Evolutionary conservation across 2,888 invertebrate genomes (phyloP).

Genomic region (Gymnocheta viridis): DNA sequence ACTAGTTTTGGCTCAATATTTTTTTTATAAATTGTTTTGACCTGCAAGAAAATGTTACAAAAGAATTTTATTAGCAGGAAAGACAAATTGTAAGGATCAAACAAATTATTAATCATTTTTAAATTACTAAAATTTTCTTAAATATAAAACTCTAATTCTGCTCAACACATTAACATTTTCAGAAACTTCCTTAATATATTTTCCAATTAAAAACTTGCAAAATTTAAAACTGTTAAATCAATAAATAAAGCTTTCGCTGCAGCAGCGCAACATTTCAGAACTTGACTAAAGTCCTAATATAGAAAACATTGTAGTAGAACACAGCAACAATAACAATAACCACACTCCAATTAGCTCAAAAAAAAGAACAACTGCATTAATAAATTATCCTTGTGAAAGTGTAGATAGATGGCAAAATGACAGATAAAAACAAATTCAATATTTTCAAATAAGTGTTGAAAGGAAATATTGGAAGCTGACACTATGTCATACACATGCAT

Average conservation of each 20-base stretch:
- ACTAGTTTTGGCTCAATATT: background rate
- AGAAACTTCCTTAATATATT: background rate
- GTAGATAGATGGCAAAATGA: background rate
- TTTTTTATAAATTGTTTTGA: background rate
- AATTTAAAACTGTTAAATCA: background rate
- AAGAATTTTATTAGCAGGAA: background rate
- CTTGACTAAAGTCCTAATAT: too few species aligned
- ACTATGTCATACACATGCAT: slow-evolving; percentile 2
- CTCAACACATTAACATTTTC: too few species aligned
- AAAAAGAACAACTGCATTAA: slow-evolving; percentile 36
- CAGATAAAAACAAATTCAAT: background rate
- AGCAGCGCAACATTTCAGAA: background rate
- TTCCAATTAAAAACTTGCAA: background rate
- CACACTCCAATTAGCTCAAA: slow-evolving; percentile 33
- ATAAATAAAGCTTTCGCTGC: background rate
- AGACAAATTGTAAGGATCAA: background rate
- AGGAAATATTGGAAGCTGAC: slow-evolving; percentile 33
- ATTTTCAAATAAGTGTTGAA: slow-evolving; percentile 34
- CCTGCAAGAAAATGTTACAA: background rate
- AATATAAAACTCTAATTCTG: too few species aligned
- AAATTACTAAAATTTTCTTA: too few species aligned
- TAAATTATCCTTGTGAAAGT: background rate
- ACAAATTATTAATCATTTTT: background rate
- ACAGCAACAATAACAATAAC: background rate
- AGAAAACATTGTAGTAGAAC: too few species aligned